Evolutionary conservation across 1,140 invertebrate species (phyloP), one percentile per base, ranked within the genome.

Genomic region (Sitobion miscanthi): DNA sequence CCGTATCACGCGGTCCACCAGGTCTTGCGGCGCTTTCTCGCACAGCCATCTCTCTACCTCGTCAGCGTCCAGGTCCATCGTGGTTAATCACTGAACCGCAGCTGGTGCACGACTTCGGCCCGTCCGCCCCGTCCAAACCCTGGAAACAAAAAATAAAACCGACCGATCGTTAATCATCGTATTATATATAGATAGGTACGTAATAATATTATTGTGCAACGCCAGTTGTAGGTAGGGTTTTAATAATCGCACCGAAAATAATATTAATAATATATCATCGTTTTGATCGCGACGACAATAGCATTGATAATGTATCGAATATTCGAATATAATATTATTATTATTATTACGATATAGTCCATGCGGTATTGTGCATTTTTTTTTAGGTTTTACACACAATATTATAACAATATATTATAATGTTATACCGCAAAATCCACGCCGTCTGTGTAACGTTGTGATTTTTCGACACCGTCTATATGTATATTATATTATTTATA

Each of bases 21-120:
- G 52, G 30, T 94, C 94, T n/a, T 93, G 90, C 11, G 93, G 90
- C 30, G 94, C 94, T 62, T 93, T 93, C 77, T 94, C 93, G 47
- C 93, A 90, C 47, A 94, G 91, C 94, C 94, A 94, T 47, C 94
- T 93, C 94, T 94, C 94, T 57, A 94, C 94, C 54, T 94, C 94
- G 45, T 94, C 94, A 2, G 94, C 94, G 47, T 94, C 90, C 87
- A 94, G 69, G 86, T 94, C 93, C 91, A 93, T 93, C 2, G 82
- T 25, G 77, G 45, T 82, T 30, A 9, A 69, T 47, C 77, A 42
- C 54, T 42, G 21, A 17, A 47, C 54, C 35, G 6, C 89, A n/a
- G 30, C 25, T 69, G 62, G 1, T 42, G 57, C 23, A 30, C 57
- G 54, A 47, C n/a, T 5, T 25, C 47, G 20, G 21, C 21, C 35